These are phyloP conservation scores for Cyclina sinensis DNA, from an alignment of 1,140 invertebrate species.

Conservation along the genomic window DNA sequence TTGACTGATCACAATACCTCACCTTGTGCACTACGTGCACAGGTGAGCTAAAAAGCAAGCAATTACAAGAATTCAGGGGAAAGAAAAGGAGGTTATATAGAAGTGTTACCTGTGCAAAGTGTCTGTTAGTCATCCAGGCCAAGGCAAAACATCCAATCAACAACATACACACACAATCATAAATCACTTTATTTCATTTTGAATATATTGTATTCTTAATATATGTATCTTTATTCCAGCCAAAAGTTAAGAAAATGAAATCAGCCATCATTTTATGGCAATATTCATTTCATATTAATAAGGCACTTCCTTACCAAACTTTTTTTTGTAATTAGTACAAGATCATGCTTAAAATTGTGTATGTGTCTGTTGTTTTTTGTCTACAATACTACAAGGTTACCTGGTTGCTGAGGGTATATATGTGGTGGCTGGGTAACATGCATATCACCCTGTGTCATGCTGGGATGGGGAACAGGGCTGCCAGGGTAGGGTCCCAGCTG, in stretches of 20 bases:
- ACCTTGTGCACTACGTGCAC: no score
- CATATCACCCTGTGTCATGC: constrained; percentile 69
- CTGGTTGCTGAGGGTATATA: constrained; percentile 60
- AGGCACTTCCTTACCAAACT: no score
- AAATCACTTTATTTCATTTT: no score
- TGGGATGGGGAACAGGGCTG: constrained; percentile 53
- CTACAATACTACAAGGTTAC: constrained; percentile 16
- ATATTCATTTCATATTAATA: no score
- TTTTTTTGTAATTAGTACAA: no score
- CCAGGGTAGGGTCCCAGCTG: constrained; percentile 51
- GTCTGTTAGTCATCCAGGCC: constrained; percentile 4
- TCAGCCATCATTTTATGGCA: no score
- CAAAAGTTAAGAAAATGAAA: no score
- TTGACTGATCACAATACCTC: not conserved
- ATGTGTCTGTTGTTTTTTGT: not conserved
- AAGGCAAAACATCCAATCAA: not conserved
- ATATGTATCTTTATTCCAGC: no score
- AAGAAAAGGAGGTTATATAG: not conserved
- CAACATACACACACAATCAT: constrained; percentile 26
- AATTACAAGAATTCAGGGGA: no score
- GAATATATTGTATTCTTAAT: no score
- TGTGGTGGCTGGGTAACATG: constrained; percentile 39
- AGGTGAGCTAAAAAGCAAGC: no score
- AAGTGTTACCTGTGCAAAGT: not conserved
- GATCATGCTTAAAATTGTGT: no score